Base-by-base conservation (phyloP, 2,797 vertebrate genomes). In the Eulemur mongoz region DNA sequence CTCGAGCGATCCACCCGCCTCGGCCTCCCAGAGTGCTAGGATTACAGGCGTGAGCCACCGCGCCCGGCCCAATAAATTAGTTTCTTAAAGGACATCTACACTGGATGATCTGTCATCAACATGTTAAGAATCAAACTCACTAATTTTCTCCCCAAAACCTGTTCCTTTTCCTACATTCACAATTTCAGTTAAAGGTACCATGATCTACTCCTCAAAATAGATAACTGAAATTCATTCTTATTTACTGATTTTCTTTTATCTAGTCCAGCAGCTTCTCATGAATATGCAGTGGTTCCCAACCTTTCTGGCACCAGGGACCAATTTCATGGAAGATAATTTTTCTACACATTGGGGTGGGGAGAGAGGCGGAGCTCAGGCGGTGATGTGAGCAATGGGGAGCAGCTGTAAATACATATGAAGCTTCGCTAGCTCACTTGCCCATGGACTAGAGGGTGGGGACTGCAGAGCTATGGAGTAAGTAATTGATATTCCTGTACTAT, bases 111-210 rank as follows among this genome's bases (percentile, higher is more conserved):
- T 14, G 8, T 87, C n/a, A 63, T 81, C 90, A 92, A 43, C 83
- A 85, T 52, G 59, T 35, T 88, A 30, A 63, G 18, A 72, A 43
- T 63, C 43, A 81, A 35, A 61, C 35, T 87, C 63, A 80, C 70
- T 52, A 52, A 61, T 70, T 92, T 85, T 40, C 50, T 92, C 69
- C 70, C 65, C n/a, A 25, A 88, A 76, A 80, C 6, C 40, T 79
- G 30, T n/a, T 72, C 45, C 22, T 52, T 88, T 72, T 70, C 38
- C 76, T 93, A 27, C 27, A 52, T 43, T 13, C 43, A 48, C 35
- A 88, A 70, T 88, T 93, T 72, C 76, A 88, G 25, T 63, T 88
- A 88, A 86, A 86, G 7, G 25, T 79, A 69, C 30, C n/a, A 92
- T n/a, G 52, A 40, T 67, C 67, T 83, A 82, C 22, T 7, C 17